phyloP scores from a whole-genome alignment of 2,113 vertebrate species.

The Carassius carassius region DNA sequence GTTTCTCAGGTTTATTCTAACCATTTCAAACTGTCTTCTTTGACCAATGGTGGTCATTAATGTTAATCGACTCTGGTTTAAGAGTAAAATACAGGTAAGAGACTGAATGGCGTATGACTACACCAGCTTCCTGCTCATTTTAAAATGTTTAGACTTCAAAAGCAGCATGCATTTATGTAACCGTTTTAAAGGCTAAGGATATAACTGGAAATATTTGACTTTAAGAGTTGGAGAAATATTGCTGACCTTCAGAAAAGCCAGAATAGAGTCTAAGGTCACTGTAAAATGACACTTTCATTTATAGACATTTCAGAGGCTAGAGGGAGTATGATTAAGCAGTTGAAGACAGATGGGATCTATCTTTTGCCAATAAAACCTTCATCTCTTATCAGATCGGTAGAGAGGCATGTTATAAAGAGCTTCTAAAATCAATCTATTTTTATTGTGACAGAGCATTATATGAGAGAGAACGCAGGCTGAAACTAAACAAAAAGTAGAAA shows the following conservation, averaged over 20 bases:
- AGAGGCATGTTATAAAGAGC: conserved; percentile 29
- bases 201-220: conserved; percentile 44
- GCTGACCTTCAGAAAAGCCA: conserved; percentile 29
- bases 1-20: conserved; percentile 9
- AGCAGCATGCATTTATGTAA: conserved; percentile 16
- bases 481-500: not conserved
- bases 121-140: not conserved
- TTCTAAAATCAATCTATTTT: conserved; percentile 33
- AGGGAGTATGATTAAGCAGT: conserved; percentile 50
- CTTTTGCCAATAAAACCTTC: conserved; percentile 48
- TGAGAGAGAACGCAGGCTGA: not conserved
- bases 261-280: conserved; percentile 31
- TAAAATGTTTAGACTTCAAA: not conserved
- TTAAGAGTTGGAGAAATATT: conserved; percentile 29
- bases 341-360: conserved; percentile 43
- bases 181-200: conserved; percentile 46
- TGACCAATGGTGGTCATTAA: conserved; percentile 14
- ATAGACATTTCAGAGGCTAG: conserved; percentile 52
- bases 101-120: not conserved
- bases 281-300: conserved; percentile 47
- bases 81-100: not conserved
- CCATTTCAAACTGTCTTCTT: not conserved
- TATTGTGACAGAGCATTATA: conserved; percentile 4
- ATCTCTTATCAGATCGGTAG: conserved; percentile 31
- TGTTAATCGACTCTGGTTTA: conserved; percentile 31